Conservation (phyloP, 2,113 vertebrate genomes). For the Spilogale gracilis region DNA sequence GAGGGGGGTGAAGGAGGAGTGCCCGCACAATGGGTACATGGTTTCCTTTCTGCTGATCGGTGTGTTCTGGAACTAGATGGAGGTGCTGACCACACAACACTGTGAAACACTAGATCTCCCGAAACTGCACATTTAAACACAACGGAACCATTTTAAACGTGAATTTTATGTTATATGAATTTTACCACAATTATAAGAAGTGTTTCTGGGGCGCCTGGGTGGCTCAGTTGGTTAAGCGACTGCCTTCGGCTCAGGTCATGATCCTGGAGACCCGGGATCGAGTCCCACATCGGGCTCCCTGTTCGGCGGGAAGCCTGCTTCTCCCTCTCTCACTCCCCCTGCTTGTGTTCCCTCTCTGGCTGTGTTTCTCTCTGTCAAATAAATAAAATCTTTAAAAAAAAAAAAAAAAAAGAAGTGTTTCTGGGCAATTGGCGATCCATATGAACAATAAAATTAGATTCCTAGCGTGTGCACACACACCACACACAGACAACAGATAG, state of each 20-base stretch:
- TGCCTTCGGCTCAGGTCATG: too few species aligned
- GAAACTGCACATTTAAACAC: background rate
- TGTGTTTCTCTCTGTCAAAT: too few species aligned
- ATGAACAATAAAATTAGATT: conserved; percentile 28
- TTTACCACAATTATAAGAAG: background rate
- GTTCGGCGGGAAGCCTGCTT: too few species aligned
- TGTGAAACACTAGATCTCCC: background rate
- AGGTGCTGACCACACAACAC: too few species aligned
- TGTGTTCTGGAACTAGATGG: background rate
- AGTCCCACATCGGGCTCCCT: too few species aligned
- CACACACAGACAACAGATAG: background rate
- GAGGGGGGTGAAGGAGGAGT: background rate
- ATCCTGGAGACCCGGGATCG: too few species aligned
- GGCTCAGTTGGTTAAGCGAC: too few species aligned
- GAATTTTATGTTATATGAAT: background rate
- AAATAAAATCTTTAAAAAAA: too few species aligned
- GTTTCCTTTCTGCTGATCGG: background rate
- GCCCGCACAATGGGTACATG: too few species aligned
- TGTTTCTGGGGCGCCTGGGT: background rate
- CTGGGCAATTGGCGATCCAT: background rate
- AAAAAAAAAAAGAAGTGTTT: background rate
- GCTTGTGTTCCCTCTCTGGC: too few species aligned
- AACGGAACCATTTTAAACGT: background rate
- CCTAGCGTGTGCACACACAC: background rate
- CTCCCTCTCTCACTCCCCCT: too few species aligned